Base-by-base conservation (phyloP, 2,888 invertebrate genomes). In the Dasysyrphus albostriatus region DNA sequence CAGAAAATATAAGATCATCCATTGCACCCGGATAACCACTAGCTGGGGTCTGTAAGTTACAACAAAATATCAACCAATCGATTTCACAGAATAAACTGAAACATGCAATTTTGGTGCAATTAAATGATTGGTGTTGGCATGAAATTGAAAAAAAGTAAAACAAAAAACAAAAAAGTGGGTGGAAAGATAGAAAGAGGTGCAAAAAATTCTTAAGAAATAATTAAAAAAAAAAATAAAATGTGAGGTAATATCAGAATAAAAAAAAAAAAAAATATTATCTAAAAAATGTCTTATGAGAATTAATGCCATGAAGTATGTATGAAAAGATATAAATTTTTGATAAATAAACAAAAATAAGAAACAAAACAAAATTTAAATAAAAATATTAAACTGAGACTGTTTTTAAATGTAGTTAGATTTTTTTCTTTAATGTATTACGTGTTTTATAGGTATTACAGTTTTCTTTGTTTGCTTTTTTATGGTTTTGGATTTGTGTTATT, bases 1-100 rank as follows among this genome's bases (percentile, higher is more conserved):
- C 98, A 9, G 98, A 97, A 93, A 97, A 98, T 73, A 98, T 97
- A 84, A 98, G 94, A 92, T 98, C 98, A 92, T 98, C 98, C 90
- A 96, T 94, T 1, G 96, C 95, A 9, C 94, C 94, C 0, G 95
- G 95, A 91, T 96, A 96, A 0, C 96, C 97, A 49, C 97, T 97
- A 0, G 97, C 96, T 29, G 97, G 97, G 0, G 97, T 97, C 97
- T 97, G 93, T 87, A 87, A 83, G 19, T 54, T 42, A 67, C 10
- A 58, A 29, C n/a, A 49, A 12, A 70, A 9, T 10, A 69, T 85
- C 74, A 70, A 24, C 29, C 24, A 19, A 32, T 19, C 24, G 32
- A 44, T 65, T 19, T 6, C 2, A 5, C 10, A 14, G n/a, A 32
- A 8, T 1, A 19, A 24, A 56, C 3, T 44, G 34, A 34, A 14